These are phyloP conservation scores for Tuberolachnus salignus DNA, from an alignment of 2,888 invertebrate species.

Conservation along the genomic window DNA sequence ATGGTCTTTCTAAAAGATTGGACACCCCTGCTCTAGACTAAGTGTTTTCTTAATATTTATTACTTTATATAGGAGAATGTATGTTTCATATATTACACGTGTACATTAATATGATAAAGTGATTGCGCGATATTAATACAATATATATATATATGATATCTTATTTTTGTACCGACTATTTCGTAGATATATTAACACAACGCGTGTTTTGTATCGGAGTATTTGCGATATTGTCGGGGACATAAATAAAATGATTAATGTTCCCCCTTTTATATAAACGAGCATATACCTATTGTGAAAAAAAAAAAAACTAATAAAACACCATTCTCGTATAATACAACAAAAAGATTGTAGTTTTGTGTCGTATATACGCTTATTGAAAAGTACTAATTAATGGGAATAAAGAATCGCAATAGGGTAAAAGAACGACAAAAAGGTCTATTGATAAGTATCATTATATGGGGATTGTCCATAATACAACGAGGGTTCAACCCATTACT, in stretches of 20 bases:
- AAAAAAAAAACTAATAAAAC: constrained; percentile 5
- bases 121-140: neutral
- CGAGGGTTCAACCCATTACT: constrained; percentile 53
- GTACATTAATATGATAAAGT: neutral
- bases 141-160: too few species aligned
- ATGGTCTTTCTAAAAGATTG: too few species aligned
- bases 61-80: too few species aligned
- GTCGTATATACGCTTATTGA: constrained; percentile 20
- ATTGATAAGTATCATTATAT: neutral
- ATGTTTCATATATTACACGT: too few species aligned
- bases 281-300: neutral
- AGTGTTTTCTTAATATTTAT: too few species aligned
- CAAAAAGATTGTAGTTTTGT: neutral
- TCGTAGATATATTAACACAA: neutral
- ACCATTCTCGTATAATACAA: neutral
- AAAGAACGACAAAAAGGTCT: constrained; percentile 22
- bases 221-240: neutral
- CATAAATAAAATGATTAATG: constrained; percentile 18
- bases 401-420: constrained; percentile 18
- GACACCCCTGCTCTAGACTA: too few species aligned
- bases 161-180: too few species aligned
- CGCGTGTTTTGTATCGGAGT: neutral
- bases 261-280: neutral
- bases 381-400: constrained; percentile 39
- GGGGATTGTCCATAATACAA: neutral